These are phyloP conservation scores for Prosopocoilus inquinatus DNA, from an alignment of 2,888 invertebrate genomes.

Conservation along the genomic window DNA sequence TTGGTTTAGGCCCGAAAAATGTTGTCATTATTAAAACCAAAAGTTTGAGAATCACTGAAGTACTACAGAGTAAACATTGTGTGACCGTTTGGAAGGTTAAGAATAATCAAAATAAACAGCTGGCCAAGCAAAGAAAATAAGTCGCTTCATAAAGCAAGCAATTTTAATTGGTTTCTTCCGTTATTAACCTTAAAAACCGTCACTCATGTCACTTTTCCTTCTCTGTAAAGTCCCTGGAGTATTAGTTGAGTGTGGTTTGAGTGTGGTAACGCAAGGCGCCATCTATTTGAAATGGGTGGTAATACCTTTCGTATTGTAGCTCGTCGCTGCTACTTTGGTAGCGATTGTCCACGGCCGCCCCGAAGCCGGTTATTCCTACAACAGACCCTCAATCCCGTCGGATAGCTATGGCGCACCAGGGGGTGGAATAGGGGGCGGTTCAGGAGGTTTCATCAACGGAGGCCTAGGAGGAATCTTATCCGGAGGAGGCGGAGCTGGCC, in stretches of 20 bases:
- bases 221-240: no score
- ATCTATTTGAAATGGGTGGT: slow-evolving; percentile 1
- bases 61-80: slow-evolving; percentile 24
- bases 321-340: slow-evolving; percentile 47
- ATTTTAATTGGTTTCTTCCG: no score
- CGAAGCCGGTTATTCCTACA: slow-evolving; percentile 60
- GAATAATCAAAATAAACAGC: no score
- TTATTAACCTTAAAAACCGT: no score
- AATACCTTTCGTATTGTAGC: slow-evolving; percentile 29
- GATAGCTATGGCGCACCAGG: slow-evolving; percentile 39
- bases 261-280: slow-evolving; percentile 6
- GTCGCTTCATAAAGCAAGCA: no score
- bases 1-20: no score
- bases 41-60: neutral
- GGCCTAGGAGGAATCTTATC: slow-evolving; percentile 34
- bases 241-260: no score
- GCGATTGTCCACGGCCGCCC: slow-evolving; percentile 59
- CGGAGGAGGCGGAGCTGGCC: slow-evolving; percentile 23
- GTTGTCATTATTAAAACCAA: no score
- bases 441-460: slow-evolving; percentile 15
- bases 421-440: slow-evolving; percentile 13
- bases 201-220: no score
- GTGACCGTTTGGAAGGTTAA: no score
- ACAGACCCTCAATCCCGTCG: slow-evolving; percentile 38
- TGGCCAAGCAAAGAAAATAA: no score